Evolutionary conservation across 2,888 invertebrate species (phyloP), one percentile per base, ranked within the genome.

Genomic region (Drosophila stalkeri): DNA sequence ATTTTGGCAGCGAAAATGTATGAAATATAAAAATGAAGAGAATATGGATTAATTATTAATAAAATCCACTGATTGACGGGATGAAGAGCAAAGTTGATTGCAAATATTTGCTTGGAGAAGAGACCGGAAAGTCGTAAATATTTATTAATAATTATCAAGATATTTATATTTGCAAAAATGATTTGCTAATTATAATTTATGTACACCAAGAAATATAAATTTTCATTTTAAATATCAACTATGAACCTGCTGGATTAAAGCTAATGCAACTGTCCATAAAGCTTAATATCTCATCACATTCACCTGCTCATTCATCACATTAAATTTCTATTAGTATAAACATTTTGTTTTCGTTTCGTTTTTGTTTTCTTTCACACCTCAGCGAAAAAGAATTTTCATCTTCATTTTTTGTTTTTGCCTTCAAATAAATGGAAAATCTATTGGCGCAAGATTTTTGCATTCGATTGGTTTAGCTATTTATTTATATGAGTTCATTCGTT

Each of bases 391-490:
- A 39, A 41, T 64, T 33, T 23, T 1, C 20, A n/a, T 31, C 7
- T 23, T 52, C 1, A 35, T 23, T 54, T 9, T 54, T 37, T 35
- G 2, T 51, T 4, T n/a, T 7, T 33, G 11, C n/a, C 6, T 8
- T 47, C 2, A 63, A 33, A n/a, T 41, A 47, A 60, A 60, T 23
- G 33, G 12, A 39, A 39, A 43, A 39, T 62, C 12, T 52, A 52
- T 54, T 31, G n/a, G 27, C 20, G 27, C 20, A 52, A 44, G 16
- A 31, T 52, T 51, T 62, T 46, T 8, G 16, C 54, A 55, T 35
- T 35, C 11, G 5, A 55, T 55, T 56, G 51, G 18, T 8, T 35
- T 27, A 27, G 33, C 2, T 44, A 27, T 51, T 16, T n/a, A 18
- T 47, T 61, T 35, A 41, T 54, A 35, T 35, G 33, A 47, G 18